Evolutionary conservation across 2,113 vertebrate species (phyloP).

Genomic region (Zapus hudsonius): DNA sequence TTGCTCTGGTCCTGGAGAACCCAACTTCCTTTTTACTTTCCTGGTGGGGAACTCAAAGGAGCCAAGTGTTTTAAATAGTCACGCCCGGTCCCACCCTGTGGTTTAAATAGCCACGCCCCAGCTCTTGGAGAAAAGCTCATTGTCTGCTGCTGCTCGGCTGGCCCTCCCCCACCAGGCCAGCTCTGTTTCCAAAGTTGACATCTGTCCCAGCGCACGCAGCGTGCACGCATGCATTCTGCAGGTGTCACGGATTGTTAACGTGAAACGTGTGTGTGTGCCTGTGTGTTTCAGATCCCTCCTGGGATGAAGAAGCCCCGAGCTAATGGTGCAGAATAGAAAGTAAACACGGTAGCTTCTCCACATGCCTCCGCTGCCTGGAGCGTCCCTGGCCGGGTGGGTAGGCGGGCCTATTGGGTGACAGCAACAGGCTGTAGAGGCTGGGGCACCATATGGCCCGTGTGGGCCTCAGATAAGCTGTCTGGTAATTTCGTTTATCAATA

Average conservation of each 20-base stretch:
- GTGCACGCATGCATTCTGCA: background rate
- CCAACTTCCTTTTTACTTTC: slow-evolving; percentile 89
- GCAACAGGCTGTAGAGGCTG: slow-evolving; percentile 95
- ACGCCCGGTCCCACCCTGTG: slow-evolving; percentile 86
- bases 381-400: no score
- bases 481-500: slow-evolving; percentile 92
- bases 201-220: slow-evolving; percentile 79
- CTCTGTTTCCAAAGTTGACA: slow-evolving; percentile 89
- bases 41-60: slow-evolving; percentile 91
- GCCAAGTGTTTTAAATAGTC: slow-evolving; percentile 94
- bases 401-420: slow-evolving; percentile 92
- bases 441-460: slow-evolving; percentile 98
- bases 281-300: slow-evolving; percentile 23
- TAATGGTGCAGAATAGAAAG: slow-evolving; percentile 84
- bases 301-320: background rate
- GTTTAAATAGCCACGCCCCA: background rate
- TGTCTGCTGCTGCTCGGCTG: slow-evolving; percentile 86
- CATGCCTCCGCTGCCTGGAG: slow-evolving; percentile 85
- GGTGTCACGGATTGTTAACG: background rate
- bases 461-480: slow-evolving; percentile 94
- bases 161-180: slow-evolving; percentile 86
- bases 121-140: slow-evolving; percentile 89
- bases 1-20: slow-evolving; percentile 87
- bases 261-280: background rate
- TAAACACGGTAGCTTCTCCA: slow-evolving; percentile 86